A percentile compares a stretch with the other conserved stretches of the same genome.
Evolutionary conservation across 2,113 vertebrate species (phyloP).

Genomic region (Corvus hawaiiensis): DNA sequence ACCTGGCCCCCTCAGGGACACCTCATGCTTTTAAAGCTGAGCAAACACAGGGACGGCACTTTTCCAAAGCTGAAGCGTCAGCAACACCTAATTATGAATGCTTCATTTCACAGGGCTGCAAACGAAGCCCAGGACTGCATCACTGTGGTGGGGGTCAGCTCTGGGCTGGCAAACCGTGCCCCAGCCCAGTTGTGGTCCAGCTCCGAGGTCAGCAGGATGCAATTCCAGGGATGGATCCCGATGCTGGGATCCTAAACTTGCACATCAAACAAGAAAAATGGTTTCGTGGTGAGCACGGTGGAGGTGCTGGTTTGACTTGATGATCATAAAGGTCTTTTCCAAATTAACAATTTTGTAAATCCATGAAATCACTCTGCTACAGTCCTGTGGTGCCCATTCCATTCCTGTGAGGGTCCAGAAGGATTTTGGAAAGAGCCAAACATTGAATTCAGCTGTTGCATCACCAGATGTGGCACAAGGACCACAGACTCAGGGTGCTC

Average conservation of each 20-base stretch:
- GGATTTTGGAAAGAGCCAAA: background rate
- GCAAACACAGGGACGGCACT: background rate
- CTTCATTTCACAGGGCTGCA: background rate
- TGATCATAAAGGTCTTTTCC: background rate
- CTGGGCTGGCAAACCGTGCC: background rate
- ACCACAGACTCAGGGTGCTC: background rate
- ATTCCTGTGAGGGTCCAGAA: background rate
- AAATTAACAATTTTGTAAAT: accelerated
- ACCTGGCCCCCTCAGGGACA: background rate
- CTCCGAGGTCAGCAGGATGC: background rate
- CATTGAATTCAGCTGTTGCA: background rate
- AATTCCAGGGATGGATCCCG: background rate
- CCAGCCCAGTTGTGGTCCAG: background rate
- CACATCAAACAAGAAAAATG: accelerated
- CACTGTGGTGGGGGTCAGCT: background rate
- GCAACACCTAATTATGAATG: background rate
- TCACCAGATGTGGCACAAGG: accelerated
- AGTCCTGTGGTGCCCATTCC: accelerated
- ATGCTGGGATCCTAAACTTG: background rate
- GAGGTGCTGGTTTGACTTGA: background rate
- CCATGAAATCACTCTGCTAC: background rate
- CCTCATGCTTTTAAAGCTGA: background rate
- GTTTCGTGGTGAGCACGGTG: accelerated
- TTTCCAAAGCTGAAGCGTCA: background rate
- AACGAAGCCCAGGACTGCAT: background rate